Evolutionary conservation across 2,888 invertebrate species (phyloP).

Genomic region (Pammene fasciana): DNA sequence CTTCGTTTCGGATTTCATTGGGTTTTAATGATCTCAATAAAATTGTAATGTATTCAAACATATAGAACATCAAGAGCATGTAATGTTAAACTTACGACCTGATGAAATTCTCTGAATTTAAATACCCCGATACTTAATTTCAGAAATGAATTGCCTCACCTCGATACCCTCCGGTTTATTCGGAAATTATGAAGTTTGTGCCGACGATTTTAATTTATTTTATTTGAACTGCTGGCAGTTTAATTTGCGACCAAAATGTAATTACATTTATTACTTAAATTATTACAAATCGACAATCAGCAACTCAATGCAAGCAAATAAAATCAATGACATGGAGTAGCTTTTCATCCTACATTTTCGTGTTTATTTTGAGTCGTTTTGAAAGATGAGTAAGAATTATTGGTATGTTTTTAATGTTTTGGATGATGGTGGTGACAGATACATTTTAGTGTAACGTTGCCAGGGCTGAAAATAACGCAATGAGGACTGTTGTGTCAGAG

Average conservation of each 20-base stretch:
- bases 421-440: conserved; percentile 9
- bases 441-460: conserved; percentile 15
- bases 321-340: conserved; percentile 34
- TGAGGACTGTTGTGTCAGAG: neutral
- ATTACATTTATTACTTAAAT: conserved; percentile 63
- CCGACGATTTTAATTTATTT: conserved; percentile 51
- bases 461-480: conserved; percentile 1
- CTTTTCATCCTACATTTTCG: conserved; percentile 1
- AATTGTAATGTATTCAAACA: conserved; percentile 56
- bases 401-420: neutral
- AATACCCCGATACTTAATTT: conserved; percentile 44
- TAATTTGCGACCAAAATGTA: conserved; percentile 58
- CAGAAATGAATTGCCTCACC: conserved; percentile 33
- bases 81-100: conserved; percentile 59
- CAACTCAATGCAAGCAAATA: conserved; percentile 38
- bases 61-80: conserved; percentile 48
- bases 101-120: conserved; percentile 59
- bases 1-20: conserved; percentile 49
- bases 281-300: conserved; percentile 42
- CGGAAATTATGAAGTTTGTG: conserved; percentile 36
- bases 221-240: conserved; percentile 53
- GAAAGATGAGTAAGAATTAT: conserved; percentile 2
- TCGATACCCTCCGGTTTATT: conserved; percentile 32
- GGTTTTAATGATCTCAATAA: conserved; percentile 62
- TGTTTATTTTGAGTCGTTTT: conserved; percentile 1